Evolutionary conservation across 2,797 vertebrate genomes (phyloP), one percentile per base, ranked within the genome.

Genomic region (Apogon hyalosoma): DNA sequence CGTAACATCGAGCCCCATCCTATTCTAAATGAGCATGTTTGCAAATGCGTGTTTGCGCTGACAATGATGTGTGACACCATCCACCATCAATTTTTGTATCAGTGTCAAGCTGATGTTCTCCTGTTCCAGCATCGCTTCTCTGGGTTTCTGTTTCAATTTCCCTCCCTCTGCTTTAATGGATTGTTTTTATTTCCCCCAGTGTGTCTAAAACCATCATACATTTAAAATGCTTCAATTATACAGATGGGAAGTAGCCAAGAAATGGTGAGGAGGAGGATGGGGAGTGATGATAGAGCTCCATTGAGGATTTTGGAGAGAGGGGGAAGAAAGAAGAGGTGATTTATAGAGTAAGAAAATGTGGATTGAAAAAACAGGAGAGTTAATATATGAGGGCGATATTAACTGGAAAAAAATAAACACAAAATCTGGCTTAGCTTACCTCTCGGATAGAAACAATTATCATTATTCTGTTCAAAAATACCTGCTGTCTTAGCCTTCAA

Each of bases 1-100:
- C 47, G 59, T 83, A 88, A 89, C 90, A 71, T 78, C 70, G 45
- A 58, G 43, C 48, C 56, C 71, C 75, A 72, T 82, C 62, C 43
- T 43, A 68, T 67, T 63, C 62, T 68, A 83, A 87, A 88, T 86
- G 51, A 77, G 40, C 45, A 15, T 68, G 77, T 82, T 70, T 82
- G 80, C 73, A 74, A 72, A 58, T 68, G 51, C 8, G 51, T 12
- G 61, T 55, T 39, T 51, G 47, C 69, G 59, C 69, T 78, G 53
- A 77, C 72, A 63, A 54, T 74, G 61, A 78, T 63, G 75, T 73
- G 69, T 70, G 65, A 78, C 79, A 71, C 58, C 39, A 51, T 75
- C 47, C 5, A n/a, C 69, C 69, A 69, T 80, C 63, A 55, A 39
- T 85, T 79, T 79, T 67, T 75, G 61, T 60, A 60, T 84, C 71